A percentile compares a stretch with the other conserved stretches of the same genome.
phyloP scores from a whole-genome alignment of 2,888 invertebrate species.

The Caenorhabditis uteleia region DNA sequence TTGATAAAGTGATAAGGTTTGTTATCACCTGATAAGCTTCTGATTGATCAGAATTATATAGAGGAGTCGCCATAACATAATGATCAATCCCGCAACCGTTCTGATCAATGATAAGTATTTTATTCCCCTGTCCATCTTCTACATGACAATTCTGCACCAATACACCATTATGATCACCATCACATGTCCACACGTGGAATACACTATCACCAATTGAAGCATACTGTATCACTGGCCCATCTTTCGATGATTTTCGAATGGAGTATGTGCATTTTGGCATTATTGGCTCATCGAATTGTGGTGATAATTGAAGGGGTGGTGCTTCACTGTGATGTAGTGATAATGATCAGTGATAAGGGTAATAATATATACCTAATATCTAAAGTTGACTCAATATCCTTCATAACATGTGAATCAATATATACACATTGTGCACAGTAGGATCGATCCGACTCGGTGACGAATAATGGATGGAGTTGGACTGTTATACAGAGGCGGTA shows the following conservation, averaged over 20 bases:
- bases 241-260: slow-evolving; percentile 61
- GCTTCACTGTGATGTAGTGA: slow-evolving; percentile 52
- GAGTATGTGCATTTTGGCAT: slow-evolving; percentile 65
- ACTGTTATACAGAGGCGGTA: slow-evolving; percentile 65
- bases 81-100: slow-evolving; percentile 69
- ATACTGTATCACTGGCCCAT: slow-evolving; percentile 65
- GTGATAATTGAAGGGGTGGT: slow-evolving; percentile 61
- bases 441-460: slow-evolving; percentile 67
- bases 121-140: slow-evolving; percentile 67
- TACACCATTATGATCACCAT: slow-evolving; percentile 64
- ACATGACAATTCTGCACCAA: slow-evolving; percentile 69
- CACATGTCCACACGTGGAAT: slow-evolving; percentile 68
- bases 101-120: slow-evolving; percentile 68
- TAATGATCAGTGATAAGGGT: not conserved
- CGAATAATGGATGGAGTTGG: slow-evolving; percentile 68
- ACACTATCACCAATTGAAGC: slow-evolving; percentile 68
- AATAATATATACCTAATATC: slow-evolving; percentile 51
- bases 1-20: no score
- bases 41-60: slow-evolving; percentile 60
- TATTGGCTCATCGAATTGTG: slow-evolving; percentile 63
- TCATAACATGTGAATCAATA: slow-evolving; percentile 63
- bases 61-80: slow-evolving; percentile 66
- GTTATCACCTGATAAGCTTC: slow-evolving; percentile 67
- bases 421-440: slow-evolving; percentile 69
- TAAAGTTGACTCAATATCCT: slow-evolving; percentile 62